phyloP scores from a whole-genome alignment of 1,140 invertebrate genomes.

The Penaeus japonicus region DNA sequence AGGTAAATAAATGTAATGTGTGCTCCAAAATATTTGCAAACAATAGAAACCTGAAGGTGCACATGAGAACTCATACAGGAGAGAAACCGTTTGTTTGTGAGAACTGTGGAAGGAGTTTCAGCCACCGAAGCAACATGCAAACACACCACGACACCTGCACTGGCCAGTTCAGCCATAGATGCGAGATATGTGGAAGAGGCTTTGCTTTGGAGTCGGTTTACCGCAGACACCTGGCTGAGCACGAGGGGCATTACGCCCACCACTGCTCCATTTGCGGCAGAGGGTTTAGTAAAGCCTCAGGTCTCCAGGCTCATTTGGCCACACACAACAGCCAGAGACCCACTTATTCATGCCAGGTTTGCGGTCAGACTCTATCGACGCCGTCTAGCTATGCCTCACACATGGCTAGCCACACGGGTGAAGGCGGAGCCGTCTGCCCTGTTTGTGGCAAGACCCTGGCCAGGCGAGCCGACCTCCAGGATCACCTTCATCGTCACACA shows the following conservation, averaged over 20 bases:
- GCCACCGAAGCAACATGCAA: slow-evolving; percentile 52
- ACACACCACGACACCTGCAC: slow-evolving; percentile 50
- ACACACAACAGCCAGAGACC: slow-evolving; percentile 43
- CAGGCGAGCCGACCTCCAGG: slow-evolving; percentile 37
- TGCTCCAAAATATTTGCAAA: slow-evolving; percentile 55
- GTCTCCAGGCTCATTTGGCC: slow-evolving; percentile 32
- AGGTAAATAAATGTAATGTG: slow-evolving; percentile 26
- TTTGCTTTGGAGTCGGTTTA: slow-evolving; percentile 56
- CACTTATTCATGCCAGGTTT: slow-evolving; percentile 33
- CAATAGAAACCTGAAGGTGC: slow-evolving; percentile 53
- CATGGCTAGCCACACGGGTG: background rate
- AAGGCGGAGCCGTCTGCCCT: slow-evolving; percentile 34
- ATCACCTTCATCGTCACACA: slow-evolving; percentile 53
- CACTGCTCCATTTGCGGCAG: slow-evolving; percentile 46
- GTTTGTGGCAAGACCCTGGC: slow-evolving; percentile 52
- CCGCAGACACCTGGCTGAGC: slow-evolving; percentile 46
- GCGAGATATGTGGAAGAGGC: slow-evolving; percentile 45
- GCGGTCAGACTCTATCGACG: slow-evolving; percentile 16
- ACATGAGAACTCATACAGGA: slow-evolving; percentile 51
- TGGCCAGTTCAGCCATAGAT: slow-evolving; percentile 49
- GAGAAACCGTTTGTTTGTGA: slow-evolving; percentile 52
- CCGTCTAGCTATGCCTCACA: slow-evolving; percentile 19
- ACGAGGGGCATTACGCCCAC: slow-evolving; percentile 51
- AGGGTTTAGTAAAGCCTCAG: slow-evolving; percentile 57
- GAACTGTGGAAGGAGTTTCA: slow-evolving; percentile 52